These are phyloP conservation scores for Diarsia dahlii DNA, from an alignment of 2,888 invertebrate species.

Conservation along the genomic window DNA sequence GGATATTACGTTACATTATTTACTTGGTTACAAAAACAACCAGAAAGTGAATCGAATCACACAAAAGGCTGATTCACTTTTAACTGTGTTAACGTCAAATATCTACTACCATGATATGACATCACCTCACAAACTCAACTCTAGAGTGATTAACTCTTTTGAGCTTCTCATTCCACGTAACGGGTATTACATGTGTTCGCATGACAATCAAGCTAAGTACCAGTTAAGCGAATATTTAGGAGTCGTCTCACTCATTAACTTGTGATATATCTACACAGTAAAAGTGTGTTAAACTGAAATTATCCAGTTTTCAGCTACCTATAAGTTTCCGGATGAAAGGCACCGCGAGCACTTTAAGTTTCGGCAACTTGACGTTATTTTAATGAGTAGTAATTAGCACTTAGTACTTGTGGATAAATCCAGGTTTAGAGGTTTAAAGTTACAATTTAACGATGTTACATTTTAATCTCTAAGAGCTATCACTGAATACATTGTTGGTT, in stretches of 20 bases:
- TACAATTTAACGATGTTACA: neutral
- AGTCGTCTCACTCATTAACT: neutral
- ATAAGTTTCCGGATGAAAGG: neutral
- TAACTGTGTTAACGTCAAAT: neutral
- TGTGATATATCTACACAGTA: constrained; percentile 2
- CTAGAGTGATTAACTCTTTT: neutral
- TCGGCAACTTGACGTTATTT: constrained; percentile 20
- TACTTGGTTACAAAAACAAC: neutral
- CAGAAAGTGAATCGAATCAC: neutral
- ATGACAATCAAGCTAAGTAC: constrained; percentile 8
- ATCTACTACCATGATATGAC: neutral
- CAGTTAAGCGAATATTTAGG: neutral
- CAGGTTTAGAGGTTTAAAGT: neutral
- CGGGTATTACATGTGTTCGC: neutral
- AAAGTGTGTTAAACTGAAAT: constrained; percentile 9
- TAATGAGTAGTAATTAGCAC: constrained; percentile 29
- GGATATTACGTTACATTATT: neutral
- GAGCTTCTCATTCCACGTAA: neutral
- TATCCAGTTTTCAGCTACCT: neutral
- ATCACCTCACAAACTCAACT: neutral
- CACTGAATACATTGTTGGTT: neutral
- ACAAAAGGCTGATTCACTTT: neutral
- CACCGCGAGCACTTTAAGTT: constrained; percentile 31
- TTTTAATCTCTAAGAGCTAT: neutral
- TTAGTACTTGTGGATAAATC: neutral